These are phyloP conservation scores for Luidia sarsii DNA, from an alignment of 53 echinoderm and acorn worm species.

Conservation along the genomic window DNA sequence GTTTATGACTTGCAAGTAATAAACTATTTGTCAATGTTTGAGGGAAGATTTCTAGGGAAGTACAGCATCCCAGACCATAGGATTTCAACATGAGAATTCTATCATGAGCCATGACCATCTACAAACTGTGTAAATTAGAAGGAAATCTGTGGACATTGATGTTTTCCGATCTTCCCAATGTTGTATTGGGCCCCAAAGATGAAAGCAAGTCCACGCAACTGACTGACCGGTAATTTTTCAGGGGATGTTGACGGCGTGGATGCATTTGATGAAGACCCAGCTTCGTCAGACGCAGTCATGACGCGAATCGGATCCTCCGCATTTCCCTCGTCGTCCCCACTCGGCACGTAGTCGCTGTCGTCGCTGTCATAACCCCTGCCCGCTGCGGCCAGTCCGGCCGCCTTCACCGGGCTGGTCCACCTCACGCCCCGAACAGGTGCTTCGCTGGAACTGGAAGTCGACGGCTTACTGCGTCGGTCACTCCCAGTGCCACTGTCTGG, in stretches of 20 bases:
- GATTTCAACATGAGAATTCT: no score
- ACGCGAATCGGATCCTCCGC: slow-evolving; percentile 9
- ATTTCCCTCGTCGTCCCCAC: slow-evolving; percentile 89
- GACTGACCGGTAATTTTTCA: slow-evolving; percentile 84
- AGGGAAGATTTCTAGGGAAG: no score
- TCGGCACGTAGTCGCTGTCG: slow-evolving; percentile 91
- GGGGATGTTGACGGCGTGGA: slow-evolving; percentile 80
- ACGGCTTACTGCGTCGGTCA: neutral
- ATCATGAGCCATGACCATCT: no score
- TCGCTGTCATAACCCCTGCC: slow-evolving; percentile 84
- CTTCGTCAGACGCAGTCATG: slow-evolving; percentile 34
- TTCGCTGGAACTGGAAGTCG: neutral
- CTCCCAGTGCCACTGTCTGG: neutral
- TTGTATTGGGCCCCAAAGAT: no score
- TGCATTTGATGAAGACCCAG: slow-evolving; percentile 70
- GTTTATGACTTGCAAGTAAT: no score
- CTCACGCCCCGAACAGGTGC: slow-evolving; percentile 12
- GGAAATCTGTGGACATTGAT: no score
- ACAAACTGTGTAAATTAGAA: no score
- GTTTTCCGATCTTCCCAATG: no score
- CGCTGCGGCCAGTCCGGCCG: neutral
- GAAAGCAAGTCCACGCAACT: no score
- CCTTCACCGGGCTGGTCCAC: slow-evolving; percentile 68
- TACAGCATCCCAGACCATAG: no score
- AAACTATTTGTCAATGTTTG: no score